Evolutionary conservation across 2,888 invertebrate genomes (phyloP).

Genomic region (Ecliptopera silaceata): DNA sequence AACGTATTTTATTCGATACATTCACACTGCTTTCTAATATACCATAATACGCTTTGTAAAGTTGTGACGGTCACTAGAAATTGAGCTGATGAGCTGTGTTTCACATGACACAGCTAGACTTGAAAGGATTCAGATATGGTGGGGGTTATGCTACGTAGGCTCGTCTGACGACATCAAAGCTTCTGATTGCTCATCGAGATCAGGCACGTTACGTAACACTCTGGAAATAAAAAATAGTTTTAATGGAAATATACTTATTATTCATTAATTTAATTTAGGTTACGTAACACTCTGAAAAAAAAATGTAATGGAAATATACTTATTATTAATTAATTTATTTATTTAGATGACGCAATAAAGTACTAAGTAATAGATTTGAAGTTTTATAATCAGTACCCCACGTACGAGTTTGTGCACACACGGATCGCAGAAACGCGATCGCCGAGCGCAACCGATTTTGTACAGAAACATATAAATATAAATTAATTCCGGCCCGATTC

Average conservation of each 20-base stretch:
- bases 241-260: not conserved
- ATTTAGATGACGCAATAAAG: too few species aligned
- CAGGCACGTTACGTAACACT: constrained; percentile 75
- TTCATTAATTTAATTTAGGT: too few species aligned
- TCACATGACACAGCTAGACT: not conserved
- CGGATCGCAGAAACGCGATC: too few species aligned
- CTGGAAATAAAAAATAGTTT: constrained; percentile 43
- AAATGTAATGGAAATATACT: too few species aligned
- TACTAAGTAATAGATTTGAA: too few species aligned
- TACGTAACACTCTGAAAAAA: too few species aligned
- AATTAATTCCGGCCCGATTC: too few species aligned
- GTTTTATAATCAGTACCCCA: too few species aligned
- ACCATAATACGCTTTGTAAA: not conserved
- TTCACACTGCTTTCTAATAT: not conserved
- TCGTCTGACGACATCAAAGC: constrained; percentile 82
- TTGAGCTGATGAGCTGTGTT: not conserved
- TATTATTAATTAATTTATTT: too few species aligned
- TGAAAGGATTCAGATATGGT: constrained; percentile 11
- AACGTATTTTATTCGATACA: not conserved
- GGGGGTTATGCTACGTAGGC: constrained; percentile 61
- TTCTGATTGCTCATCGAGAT: constrained; percentile 84
- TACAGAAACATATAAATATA: too few species aligned
- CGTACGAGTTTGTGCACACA: too few species aligned
- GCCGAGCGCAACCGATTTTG: too few species aligned
- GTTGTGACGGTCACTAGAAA: constrained; percentile 1